Base-by-base conservation (phyloP, 37 sponge, comb jelly and placozoan species). In the Tethya wilhelma region DNA sequence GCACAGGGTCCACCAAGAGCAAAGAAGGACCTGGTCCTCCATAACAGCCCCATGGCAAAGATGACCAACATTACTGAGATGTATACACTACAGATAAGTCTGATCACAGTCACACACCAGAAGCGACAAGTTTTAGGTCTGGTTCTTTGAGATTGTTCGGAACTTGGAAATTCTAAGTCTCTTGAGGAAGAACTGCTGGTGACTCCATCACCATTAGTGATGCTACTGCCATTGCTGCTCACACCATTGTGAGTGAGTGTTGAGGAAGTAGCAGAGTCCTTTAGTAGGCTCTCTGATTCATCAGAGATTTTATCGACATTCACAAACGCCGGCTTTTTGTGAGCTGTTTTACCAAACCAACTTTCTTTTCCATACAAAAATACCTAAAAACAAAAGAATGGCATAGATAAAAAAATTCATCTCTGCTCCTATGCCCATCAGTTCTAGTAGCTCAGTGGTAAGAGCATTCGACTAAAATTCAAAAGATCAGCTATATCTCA, bases 311-410 rank as follows among this genome's bases (percentile, higher is more conserved):
- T 6, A 25, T n/a, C 63, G 7, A 7, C 28, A 7, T 17, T 60
- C 7, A 26, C 7, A 25, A 25, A 6, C 22, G 20, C 7, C 26
- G 63, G 11, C 6, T 7, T 6, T 60, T 12, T 12, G 20, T 12
- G 28, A 60, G 53, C 9, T 9, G 53, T 14, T 49, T 60, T 60
- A 26, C 7, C 22, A 30, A 40, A 76, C 77, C 77, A 76, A 36
- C 43, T 55, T 31, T 67, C 46, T 38, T 67, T 46, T 34, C 80
- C 70, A 69, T 69, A 79, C 80, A 69, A 79, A 4, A 79, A 49
- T 40, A 79, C 46, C 80, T 79, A 25, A 12, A 46, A 14, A 45
- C 5, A n/a, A 45, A 17, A 60, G 22, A n/a, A n/a, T 60, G 63
- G 28, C 63, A 60, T 12, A 17, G 22, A 60, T n/a, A 60, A 7